Base-by-base conservation (phyloP, 35 echinoderm and acorn worm genomes). In the Patiria miniata region DNA sequence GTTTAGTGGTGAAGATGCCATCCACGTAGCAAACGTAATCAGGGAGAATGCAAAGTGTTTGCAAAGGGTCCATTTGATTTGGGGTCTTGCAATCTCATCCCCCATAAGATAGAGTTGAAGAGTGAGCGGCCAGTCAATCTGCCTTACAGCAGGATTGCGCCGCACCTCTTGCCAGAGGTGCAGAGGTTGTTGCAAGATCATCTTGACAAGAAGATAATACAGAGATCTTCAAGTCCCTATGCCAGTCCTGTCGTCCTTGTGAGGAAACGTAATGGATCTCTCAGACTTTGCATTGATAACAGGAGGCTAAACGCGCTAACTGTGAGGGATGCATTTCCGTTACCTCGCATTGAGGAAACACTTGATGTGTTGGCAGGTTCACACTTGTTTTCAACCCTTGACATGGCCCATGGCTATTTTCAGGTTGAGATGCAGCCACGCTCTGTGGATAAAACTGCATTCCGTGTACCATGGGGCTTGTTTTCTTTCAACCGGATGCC, bases 401-500 rank as follows among this genome's bases (percentile, higher is more conserved):
- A 95, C 39, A 40, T 88, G 23, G 47, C 93, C 36, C 83, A 90
- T 87, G 93, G 88, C 5, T 95, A 91, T 39, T 95, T 83, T 33
- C 88, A 95, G 19, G 33, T 95, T 4, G 51, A 33, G 8, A 91
- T 91, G 83, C 69, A 95, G 9, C 78, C 54, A 30, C 36, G 61
- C 8, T 90, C 88, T 0, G 44, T 91, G 8, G 28, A 37, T 1
- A 38, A 69, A 5, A 97, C 87, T 21, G 90, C 91, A 29, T 95
- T 95, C 26, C 23, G 79, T 0, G 81, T 88, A 3, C 94, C 94
- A 2, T 87, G 78, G 87, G 94, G 94, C 4, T 32, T 97, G 14
- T 97, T 86, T 36, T 78, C 86, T 14, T 91, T 89, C 18, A 44
- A 37, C 1, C n/a, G 94, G 23, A 96, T 96, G 94, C 94, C 94